A percentile compares a stretch with the other conserved stretches of the same genome.
Conservation (phyloP, 2,113 vertebrate species). For the Piprites chloris region DNA sequence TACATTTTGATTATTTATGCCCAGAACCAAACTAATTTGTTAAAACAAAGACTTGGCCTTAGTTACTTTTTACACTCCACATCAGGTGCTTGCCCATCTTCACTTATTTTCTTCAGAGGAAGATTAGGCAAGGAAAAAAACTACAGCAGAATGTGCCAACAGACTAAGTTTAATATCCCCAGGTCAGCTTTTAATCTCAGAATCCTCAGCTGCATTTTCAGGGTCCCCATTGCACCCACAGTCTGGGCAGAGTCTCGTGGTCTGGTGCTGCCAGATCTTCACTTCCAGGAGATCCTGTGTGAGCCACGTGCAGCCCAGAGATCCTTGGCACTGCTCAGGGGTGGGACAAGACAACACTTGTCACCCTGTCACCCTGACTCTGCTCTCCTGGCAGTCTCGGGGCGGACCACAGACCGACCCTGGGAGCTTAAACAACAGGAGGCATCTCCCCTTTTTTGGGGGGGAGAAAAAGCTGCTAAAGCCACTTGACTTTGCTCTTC, state of each 20-base stretch:
- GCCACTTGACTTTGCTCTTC: not conserved
- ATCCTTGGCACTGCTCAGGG: not conserved
- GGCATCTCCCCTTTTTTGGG: not conserved
- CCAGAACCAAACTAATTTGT: not conserved
- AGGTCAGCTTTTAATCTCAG: not conserved
- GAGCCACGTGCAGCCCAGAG: not conserved
- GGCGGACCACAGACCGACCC: no score
- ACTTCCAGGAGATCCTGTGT: not conserved
- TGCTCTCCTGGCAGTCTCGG: not conserved
- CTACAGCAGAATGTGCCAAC: not conserved
- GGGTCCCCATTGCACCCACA: not conserved
- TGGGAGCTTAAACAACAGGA: not conserved
- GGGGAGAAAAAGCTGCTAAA: not conserved
- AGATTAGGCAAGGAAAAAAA: not conserved
- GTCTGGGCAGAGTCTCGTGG: fast-evolving
- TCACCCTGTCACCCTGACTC: not conserved
- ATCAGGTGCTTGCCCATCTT: not conserved
- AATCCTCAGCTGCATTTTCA: not conserved
- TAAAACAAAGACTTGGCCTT: not conserved
- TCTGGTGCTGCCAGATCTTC: not conserved
- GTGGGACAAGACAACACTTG: not conserved
- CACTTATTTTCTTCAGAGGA: not conserved
- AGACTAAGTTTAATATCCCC: not conserved
- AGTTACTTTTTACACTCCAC: fast-evolving
- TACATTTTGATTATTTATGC: not conserved